A percentile compares a stretch with the other conserved stretches of the same genome.
Evolutionary conservation across 2,888 invertebrate genomes (phyloP).

Genomic region (Platycheirus albimanus): DNA sequence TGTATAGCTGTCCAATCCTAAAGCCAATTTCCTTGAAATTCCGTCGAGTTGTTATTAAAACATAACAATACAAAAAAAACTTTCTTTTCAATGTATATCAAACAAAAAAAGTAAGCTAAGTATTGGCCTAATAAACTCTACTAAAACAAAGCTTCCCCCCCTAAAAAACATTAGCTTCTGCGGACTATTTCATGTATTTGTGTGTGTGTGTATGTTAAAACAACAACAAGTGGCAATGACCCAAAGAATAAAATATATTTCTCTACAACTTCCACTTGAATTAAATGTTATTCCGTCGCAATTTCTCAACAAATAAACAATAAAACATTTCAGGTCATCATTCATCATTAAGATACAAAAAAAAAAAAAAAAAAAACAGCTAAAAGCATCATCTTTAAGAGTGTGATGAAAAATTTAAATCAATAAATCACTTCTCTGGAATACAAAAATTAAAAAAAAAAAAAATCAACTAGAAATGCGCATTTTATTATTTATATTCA

Average conservation of each 20-base stretch:
- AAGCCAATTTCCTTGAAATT: too few relatives aligned
- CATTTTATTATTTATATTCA: constrained; percentile 12
- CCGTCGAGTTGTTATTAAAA: too few relatives aligned
- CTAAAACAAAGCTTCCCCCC: too few relatives aligned
- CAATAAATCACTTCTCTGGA: constrained; percentile 21
- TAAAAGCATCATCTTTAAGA: constrained; percentile 20
- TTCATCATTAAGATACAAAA: constrained; percentile 25
- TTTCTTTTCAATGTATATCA: too few relatives aligned
- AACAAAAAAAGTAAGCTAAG: too few relatives aligned
- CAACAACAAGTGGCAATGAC: constrained; percentile 16
- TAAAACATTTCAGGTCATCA: constrained; percentile 15
- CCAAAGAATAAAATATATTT: neutral
- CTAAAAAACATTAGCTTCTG: too few relatives aligned
- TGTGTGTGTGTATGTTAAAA: too few relatives aligned
- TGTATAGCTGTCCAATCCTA: too few relatives aligned
- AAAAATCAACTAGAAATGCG: constrained; percentile 9
- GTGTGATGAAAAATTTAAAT: constrained; percentile 1
- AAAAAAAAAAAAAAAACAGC: neutral
- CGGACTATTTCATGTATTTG: too few relatives aligned
- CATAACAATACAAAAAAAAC: too few relatives aligned
- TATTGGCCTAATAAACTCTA: too few relatives aligned
- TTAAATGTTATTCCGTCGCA: constrained; percentile 15
- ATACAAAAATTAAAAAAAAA: constrained; percentile 1
- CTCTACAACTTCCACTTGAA: neutral
- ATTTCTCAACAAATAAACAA: neutral